phyloP scores from a whole-genome alignment of 2,113 vertebrate genomes.

The Aepyceros melampus region DNA sequence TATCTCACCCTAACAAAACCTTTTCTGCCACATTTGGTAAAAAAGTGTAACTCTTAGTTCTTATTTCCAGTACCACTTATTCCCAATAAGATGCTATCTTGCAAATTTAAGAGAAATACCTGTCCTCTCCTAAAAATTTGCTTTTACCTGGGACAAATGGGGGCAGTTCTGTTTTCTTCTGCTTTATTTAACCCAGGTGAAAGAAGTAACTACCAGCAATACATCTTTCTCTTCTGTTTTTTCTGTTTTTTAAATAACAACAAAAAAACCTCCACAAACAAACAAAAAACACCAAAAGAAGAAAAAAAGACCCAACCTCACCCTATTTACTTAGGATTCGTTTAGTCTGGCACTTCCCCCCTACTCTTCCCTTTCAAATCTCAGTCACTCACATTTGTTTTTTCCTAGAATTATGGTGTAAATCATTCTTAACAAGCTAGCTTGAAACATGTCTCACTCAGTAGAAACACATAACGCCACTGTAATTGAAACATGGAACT shows the following conservation, averaged over 20 bases:
- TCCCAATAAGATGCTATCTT: slow-evolving; percentile 34
- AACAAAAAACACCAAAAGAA: not conserved
- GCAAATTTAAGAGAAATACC: slow-evolving; percentile 55
- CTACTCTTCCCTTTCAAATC: slow-evolving; percentile 66
- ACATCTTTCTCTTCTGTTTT: not conserved
- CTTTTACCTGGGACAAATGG: slow-evolving; percentile 28
- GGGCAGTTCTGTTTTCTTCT: not conserved
- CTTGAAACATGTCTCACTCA: slow-evolving; percentile 56
- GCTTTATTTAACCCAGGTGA: slow-evolving; percentile 21
- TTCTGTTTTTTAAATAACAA: not conserved
- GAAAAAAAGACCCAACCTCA: not conserved
- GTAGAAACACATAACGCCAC: slow-evolving; percentile 44
- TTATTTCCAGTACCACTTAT: slow-evolving; percentile 33
- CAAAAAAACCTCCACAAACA: not conserved
- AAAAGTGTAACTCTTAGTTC: slow-evolving; percentile 31
- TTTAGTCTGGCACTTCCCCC: slow-evolving; percentile 57
- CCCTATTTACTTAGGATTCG: slow-evolving; percentile 62
- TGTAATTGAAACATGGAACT: slow-evolving; percentile 45
- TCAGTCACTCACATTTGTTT: slow-evolving; percentile 61
- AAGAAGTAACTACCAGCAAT: slow-evolving; percentile 28
- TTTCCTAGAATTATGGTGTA: slow-evolving; percentile 67
- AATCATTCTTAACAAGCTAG: slow-evolving; percentile 68
- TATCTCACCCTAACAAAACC: slow-evolving; percentile 50
- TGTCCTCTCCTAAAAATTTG: slow-evolving; percentile 25
- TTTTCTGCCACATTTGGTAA: slow-evolving; percentile 24